Base-by-base conservation (phyloP, 1,140 invertebrate genomes). In the Nymphalis io region DNA sequence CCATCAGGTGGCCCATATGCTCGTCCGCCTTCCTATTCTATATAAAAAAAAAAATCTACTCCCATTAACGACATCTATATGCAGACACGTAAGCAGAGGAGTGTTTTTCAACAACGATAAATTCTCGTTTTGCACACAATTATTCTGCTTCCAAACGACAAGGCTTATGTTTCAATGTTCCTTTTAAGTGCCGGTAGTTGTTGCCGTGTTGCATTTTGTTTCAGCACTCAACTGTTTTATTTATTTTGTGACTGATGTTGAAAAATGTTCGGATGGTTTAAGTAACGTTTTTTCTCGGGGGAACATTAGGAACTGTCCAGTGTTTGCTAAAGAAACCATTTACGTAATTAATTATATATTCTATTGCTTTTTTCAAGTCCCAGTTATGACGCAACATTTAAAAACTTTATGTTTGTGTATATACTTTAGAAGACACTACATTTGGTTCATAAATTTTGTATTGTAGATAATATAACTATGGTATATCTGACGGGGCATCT, bases 161-260 rank as follows among this genome's bases (percentile, higher is more conserved):
- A 62, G 61, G 75, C 81, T 79, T 79, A 78, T 77, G 73, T 81
- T 78, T 77, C 80, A 76, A 64, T 73, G 72, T 27, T 66, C 53
- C 60, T 64, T 70, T 64, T 65, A 65, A 61, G 51, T 48, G 63
- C 72, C 44, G 57, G 39, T 57, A 20, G 67, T 33, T 60, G 51
- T 70, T 67, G 10, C 51, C 51, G 62, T 44, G 58, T 23, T 61
- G 46, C 59, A 62, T 39, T 63, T 61, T 60, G 68, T 73, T 68
- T 62, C 46, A 51, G 46, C 40, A 58, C 68, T 63, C 23, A 64
- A 64, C n/a, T 46, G 44, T 44, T 61, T 69, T 62, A 40, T 60
- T 48, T 48, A 42, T 63, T 58, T 60, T 60, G 60, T 60, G 46
- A 63, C 55, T 60, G 40, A 70, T 65, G 68, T 64, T 70, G 61